phyloP scores from a whole-genome alignment of 1,140 invertebrate species.

The Dendrolimus kikuchii region DNA sequence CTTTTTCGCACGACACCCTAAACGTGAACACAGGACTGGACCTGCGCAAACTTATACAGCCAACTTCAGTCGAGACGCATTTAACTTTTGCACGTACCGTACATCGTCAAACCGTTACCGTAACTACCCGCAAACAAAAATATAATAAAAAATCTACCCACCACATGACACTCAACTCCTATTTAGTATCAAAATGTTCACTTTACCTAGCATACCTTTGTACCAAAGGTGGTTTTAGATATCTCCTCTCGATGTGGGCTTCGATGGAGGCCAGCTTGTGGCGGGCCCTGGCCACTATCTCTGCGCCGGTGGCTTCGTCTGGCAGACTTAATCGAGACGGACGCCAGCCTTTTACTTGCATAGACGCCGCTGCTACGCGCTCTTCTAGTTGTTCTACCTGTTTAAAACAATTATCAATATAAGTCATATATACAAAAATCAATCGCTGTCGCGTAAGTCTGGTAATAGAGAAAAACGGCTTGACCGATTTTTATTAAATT shows the following conservation, averaged over 20 bases:
- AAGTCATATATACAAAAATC: too few relatives aligned
- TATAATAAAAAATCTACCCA: constrained; percentile 9
- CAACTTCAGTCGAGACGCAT: too few relatives aligned
- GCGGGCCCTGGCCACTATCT: constrained; percentile 70
- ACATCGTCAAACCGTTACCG: too few relatives aligned
- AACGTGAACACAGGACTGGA: too few relatives aligned
- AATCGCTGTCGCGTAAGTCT: too few relatives aligned
- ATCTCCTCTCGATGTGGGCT: constrained; percentile 91
- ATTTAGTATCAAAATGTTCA: constrained; percentile 12
- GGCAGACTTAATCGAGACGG: constrained; percentile 83
- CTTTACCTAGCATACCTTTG: constrained; percentile 55
- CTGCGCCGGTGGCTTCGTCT: constrained; percentile 57
- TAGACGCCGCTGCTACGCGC: constrained; percentile 91
- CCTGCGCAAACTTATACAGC: too few relatives aligned
- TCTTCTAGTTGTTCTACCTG: constrained; percentile 91
- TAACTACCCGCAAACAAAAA: too few relatives aligned
- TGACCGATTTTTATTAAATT: too few relatives aligned
- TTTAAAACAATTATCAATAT: not conserved
- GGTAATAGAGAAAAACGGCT: too few relatives aligned
- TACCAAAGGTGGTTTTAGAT: constrained; percentile 94
- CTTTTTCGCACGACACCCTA: too few relatives aligned
- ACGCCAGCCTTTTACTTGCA: constrained; percentile 95
- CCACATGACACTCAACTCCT: constrained; percentile 11
- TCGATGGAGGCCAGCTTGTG: constrained; percentile 88
- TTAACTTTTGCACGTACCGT: too few relatives aligned